These are phyloP conservation scores for Anas platyrhynchos DNA, from an alignment of 2,113 vertebrate species.

Conservation along the genomic window DNA sequence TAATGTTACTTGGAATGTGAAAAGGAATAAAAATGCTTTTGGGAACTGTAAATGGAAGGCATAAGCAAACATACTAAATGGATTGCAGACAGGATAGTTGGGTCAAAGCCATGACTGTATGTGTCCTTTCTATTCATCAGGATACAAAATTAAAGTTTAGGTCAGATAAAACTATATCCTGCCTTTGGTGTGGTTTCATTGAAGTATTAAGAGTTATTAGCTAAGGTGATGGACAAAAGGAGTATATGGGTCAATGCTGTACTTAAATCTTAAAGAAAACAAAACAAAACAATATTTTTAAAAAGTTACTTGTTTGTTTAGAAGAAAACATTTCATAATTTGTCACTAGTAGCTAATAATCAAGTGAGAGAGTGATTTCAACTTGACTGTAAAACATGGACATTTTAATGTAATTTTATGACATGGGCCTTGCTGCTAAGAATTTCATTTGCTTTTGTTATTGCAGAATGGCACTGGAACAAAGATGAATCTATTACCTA, in stretches of 20 bases:
- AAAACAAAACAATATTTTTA: not conserved
- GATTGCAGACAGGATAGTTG: not conserved
- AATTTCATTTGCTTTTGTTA: slow-evolving; percentile 26
- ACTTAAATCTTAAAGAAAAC: not conserved
- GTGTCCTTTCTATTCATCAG: not conserved
- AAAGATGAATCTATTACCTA: not conserved
- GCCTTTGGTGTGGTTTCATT: slow-evolving; percentile 25
- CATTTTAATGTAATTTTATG: not conserved
- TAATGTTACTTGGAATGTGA: not conserved
- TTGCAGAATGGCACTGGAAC: not conserved
- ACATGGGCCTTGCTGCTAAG: not conserved
- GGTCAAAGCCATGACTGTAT: not conserved
- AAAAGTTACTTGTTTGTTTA: not conserved
- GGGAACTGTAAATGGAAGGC: not conserved
- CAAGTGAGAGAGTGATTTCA: not conserved
- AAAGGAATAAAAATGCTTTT: not conserved
- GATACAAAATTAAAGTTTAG: slow-evolving; percentile 25
- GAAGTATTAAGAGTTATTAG: slow-evolving; percentile 2
- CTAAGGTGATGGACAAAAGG: not conserved
- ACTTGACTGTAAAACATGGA: not conserved
- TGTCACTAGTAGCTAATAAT: not conserved
- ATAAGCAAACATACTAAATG: not conserved
- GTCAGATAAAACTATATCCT: slow-evolving; percentile 45
- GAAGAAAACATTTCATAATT: not conserved
- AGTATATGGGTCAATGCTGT: not conserved